Base-by-base conservation (phyloP, 2,888 invertebrate genomes). In the Clitarchus hookeri region DNA sequence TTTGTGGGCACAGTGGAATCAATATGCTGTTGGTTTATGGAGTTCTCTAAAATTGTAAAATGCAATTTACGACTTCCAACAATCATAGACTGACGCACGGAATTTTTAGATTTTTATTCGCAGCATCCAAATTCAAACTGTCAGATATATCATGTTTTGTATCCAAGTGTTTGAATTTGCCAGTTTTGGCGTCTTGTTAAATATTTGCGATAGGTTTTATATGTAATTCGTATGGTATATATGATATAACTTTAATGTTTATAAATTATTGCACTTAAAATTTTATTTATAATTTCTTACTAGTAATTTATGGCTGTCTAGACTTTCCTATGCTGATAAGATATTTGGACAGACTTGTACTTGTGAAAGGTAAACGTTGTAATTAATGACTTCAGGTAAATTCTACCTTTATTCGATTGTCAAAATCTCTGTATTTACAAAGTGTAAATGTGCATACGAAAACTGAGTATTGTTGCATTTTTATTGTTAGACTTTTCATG, bases 21-120 rank as follows among this genome's bases (percentile, higher is more conserved):
- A n/a, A 65, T 65, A n/a, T 65, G 65, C 65, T 65, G 65, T 65
- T 65, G n/a, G n/a, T 65, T 65, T 65, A 19, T 65, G 65, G 65
- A 65, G 65, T 9, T n/a, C n/a, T 65, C 1, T 1, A n/a, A 48
- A 48, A 13, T n/a, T 65, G n/a, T 16, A 65, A 65, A 23, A 23
- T 48, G n/a, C 65, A 23, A 65, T 65, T 23, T 23, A 8, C 2
- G 65, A n/a, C 0, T 65, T 65, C 16, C 65, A n/a, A 9, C 53
- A n/a, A n/a, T 65, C n/a, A n/a, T n/a, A 65, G 65, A 11, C 16
- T 48, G 48, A 48, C 8, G 48, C 48, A 8, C 48, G 12, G 11
- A 48, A 2, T 48, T 48, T 48, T 48, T 48, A 36, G 1, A 65
- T 2, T 19, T 11, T 65, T 65, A 65, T 65, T 65, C 53, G 6